phyloP scores from a whole-genome alignment of 2,888 invertebrate species.

The Coenonympha glycerion region DNA sequence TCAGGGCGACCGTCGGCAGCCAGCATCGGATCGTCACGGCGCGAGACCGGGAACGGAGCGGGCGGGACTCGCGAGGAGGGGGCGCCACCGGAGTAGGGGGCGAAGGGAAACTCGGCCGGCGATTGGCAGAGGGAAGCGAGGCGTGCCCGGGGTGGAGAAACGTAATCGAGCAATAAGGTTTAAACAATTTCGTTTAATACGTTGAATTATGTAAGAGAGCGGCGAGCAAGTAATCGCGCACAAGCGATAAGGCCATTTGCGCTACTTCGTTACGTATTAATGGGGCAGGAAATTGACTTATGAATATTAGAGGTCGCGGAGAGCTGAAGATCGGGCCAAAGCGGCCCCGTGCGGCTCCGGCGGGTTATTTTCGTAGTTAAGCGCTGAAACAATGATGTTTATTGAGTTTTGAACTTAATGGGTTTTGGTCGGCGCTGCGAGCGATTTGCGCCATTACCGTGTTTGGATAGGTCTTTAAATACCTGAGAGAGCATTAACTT shows the following conservation, averaged over 20 bases:
- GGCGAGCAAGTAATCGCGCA: conserved; percentile 75
- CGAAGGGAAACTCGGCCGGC: conserved; percentile 34
- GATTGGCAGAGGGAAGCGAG: conserved; percentile 67
- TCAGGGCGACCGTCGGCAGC: conserved; percentile 40
- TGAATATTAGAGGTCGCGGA: conserved; percentile 74
- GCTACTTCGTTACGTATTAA: conserved; percentile 77
- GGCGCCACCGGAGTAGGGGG: conserved; percentile 39
- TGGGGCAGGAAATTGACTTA: conserved; percentile 77
- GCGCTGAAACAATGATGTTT: conserved; percentile 71
- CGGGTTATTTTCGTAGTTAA: conserved; percentile 69
- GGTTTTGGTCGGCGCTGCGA: conserved; percentile 55
- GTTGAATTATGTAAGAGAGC: conserved; percentile 77
- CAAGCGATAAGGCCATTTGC: conserved; percentile 77
- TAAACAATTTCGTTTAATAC: conserved; percentile 78
- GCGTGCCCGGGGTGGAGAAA: conserved; percentile 71
- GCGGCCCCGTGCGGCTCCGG: conserved; percentile 60
- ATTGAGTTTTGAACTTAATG: conserved; percentile 70
- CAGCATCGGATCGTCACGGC: conserved; percentile 49
- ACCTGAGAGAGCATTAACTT: conserved; percentile 27
- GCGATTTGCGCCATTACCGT: conserved; percentile 62
- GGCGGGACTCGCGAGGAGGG: conserved; percentile 48
- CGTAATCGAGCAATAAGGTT: conserved; percentile 78
- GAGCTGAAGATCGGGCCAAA: conserved; percentile 65
- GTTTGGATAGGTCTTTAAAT: conserved; percentile 45
- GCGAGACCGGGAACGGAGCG: conserved; percentile 43